Conservation (phyloP, 2,113 vertebrate species). For the Callionymus lyra region DNA sequence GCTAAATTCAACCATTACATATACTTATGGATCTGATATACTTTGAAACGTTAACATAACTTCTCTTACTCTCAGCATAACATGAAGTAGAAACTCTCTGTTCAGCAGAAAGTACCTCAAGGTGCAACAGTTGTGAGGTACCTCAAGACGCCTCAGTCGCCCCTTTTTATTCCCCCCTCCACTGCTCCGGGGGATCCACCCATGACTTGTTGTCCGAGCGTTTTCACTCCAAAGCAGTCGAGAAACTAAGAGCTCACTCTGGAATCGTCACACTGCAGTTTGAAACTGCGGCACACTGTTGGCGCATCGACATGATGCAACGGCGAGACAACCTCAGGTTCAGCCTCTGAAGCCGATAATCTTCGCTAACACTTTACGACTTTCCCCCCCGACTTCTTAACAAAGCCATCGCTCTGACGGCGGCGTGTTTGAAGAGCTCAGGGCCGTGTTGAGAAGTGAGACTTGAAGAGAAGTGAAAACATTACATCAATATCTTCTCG, state of each 20-base stretch:
- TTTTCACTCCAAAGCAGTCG: conserved; percentile 16
- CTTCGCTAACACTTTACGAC: conserved; percentile 21
- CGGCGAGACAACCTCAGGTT: conserved; percentile 56
- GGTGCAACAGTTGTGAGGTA: no score
- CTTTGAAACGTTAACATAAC: no score
- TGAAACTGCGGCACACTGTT: conserved; percentile 70
- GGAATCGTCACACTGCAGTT: conserved; percentile 62
- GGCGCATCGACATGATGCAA: conserved; percentile 69
- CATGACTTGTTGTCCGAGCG: neutral
- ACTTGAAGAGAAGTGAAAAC: no score
- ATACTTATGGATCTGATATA: no score
- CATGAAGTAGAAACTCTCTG: no score
- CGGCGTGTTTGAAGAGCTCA: no score
- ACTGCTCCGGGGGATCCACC: conserved; percentile 11
- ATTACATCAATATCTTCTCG: no score
- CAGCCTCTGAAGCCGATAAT: conserved; percentile 42
- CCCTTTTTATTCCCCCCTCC: neutral
- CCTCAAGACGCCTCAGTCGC: no score
- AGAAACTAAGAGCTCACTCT: conserved; percentile 40
- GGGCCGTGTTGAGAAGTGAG: no score
- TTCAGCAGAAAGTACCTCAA: no score
- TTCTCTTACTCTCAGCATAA: no score
- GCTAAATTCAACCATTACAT: no score
- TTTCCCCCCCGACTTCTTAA: conserved; percentile 16
- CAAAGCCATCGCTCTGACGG: neutral